Conservation (phyloP, 2,113 vertebrate genomes). For the Labeo catla region DNA sequence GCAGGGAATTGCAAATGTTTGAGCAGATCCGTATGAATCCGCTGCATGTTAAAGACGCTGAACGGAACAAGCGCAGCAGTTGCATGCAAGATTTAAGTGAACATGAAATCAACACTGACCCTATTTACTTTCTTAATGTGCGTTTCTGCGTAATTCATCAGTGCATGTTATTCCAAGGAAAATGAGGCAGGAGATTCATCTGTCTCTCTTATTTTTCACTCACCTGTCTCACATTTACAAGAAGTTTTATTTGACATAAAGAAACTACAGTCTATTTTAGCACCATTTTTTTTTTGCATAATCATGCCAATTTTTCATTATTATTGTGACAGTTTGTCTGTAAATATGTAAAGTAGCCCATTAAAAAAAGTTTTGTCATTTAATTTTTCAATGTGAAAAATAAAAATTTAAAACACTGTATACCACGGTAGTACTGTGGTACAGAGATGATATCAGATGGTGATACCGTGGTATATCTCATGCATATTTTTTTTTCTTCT, state of each 20-base stretch:
- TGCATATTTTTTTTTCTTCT: no score
- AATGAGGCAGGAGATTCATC: not conserved
- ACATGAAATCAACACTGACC: slow-evolving; percentile 2
- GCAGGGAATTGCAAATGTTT: not conserved
- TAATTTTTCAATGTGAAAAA: not conserved
- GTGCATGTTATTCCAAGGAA: not conserved
- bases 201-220: not conserved
- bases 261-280: not conserved
- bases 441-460: not conserved
- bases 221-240: not conserved
- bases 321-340: not conserved
- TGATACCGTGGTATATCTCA: not conserved
- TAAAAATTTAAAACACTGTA: not conserved
- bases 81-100: not conserved
- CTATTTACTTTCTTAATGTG: not conserved
- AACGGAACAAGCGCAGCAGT: not conserved
- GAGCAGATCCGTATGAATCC: not conserved
- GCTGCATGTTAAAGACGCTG: not conserved
- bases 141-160: not conserved
- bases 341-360: not conserved
- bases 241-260: not conserved
- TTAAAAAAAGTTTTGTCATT: not conserved
- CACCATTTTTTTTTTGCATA: not conserved
- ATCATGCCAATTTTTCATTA: no score
- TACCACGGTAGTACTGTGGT: not conserved